A percentile compares a stretch with the other conserved stretches of the same genome.
phyloP scores from a whole-genome alignment of 92 coral and sea anemone species.

The Palythoa caribaeorum region DNA sequence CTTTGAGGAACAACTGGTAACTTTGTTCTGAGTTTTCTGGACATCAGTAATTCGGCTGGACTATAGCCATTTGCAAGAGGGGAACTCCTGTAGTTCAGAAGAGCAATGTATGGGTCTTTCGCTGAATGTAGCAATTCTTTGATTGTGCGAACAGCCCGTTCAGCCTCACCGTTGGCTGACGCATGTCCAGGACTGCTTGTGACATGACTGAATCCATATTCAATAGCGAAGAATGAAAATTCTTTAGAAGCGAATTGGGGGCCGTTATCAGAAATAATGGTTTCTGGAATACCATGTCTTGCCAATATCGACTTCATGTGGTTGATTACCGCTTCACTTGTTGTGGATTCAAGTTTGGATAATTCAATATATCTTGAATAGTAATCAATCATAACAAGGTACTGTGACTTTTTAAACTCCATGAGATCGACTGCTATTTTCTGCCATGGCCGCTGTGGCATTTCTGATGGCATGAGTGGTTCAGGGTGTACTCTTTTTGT shows the following conservation, averaged over 20 bases:
- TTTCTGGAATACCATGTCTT: conserved; percentile 60
- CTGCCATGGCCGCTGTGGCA: conserved; percentile 59
- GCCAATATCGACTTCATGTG: conserved; percentile 50
- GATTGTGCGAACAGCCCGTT: conserved; percentile 43
- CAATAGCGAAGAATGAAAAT: conserved; percentile 20
- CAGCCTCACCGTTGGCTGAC: conserved; percentile 44
- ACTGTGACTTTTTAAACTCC: conserved; percentile 35
- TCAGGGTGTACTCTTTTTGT: conserved; percentile 1
- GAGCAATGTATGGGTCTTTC: not conserved
- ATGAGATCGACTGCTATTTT: conserved; percentile 49
- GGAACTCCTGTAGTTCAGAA: conserved; percentile 48
- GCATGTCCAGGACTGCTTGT: conserved; percentile 41
- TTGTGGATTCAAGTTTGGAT: not conserved
- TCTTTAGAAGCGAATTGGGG: not conserved
- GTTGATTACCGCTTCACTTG: conserved; percentile 25
- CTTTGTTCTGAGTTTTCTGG: conserved; percentile 51
- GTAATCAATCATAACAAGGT: conserved; percentile 42
- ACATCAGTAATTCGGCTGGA: conserved; percentile 64
- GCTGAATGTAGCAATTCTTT: conserved; percentile 9
- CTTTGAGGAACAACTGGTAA: conserved; percentile 41
- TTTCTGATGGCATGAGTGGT: not conserved
- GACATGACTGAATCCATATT: conserved; percentile 28
- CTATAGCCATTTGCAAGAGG: conserved; percentile 58
- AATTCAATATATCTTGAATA: conserved; percentile 33
- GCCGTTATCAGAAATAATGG: conserved; percentile 49